Evolutionary conservation across 1,140 invertebrate genomes (phyloP).

Genomic region (Chrysomallon squamiferum): DNA sequence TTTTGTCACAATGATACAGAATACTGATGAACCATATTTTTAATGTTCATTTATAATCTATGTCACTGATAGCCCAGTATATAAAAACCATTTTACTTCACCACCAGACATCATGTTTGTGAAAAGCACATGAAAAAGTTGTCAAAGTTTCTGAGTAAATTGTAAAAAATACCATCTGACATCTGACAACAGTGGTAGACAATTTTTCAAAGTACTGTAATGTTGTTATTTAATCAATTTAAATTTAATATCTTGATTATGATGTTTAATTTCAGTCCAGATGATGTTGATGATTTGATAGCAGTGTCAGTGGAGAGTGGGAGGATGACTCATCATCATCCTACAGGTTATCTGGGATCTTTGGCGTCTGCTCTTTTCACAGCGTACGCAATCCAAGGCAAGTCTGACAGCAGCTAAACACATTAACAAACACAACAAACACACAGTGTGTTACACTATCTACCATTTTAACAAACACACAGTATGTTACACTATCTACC

Average conservation of each 20-base stretch:
- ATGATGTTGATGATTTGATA: constrained; percentile 51
- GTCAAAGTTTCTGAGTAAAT: too few species aligned
- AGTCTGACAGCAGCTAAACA: neutral
- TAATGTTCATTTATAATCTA: too few species aligned
- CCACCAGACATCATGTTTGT: too few species aligned
- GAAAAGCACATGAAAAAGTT: too few species aligned
- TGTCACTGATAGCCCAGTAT: too few species aligned
- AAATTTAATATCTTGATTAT: neutral
- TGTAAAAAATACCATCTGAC: too few species aligned
- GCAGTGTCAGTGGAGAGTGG: constrained; percentile 55
- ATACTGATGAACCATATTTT: too few species aligned
- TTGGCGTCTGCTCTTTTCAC: constrained; percentile 58
- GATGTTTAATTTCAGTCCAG: constrained; percentile 19
- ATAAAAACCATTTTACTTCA: too few species aligned
- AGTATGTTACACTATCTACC: too few species aligned
- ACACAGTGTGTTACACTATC: too few species aligned
- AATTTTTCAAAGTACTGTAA: neutral
- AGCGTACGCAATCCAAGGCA: constrained; percentile 53
- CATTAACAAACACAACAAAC: constrained; percentile 37
- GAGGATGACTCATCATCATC: constrained; percentile 61
- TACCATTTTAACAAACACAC: too few species aligned
- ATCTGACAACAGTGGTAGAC: neutral
- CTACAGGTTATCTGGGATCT: constrained; percentile 58
- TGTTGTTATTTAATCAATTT: neutral
- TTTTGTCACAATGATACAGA: too few species aligned